A percentile compares a stretch with the other conserved stretches of the same genome.
phyloP scores from a whole-genome alignment of 1,140 invertebrate genomes.

The Musca domestica region DNA sequence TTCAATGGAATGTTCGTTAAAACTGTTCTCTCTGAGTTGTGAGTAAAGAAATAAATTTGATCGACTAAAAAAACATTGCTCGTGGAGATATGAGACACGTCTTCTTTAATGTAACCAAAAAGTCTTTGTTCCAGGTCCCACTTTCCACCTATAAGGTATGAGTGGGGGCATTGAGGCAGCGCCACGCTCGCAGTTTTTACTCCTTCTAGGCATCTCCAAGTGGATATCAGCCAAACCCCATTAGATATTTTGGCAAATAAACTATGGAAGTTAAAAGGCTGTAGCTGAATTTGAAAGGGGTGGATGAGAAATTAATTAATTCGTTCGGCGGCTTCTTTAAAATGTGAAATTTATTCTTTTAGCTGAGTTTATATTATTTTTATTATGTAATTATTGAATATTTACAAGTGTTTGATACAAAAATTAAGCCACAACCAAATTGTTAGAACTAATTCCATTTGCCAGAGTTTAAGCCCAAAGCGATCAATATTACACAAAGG shows the following conservation, averaged over 20 bases:
- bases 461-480: background rate
- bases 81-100: background rate
- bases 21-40: background rate
- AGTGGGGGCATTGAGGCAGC: too few species aligned
- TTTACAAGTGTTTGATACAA: slow-evolving; percentile 9
- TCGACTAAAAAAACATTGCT: background rate
- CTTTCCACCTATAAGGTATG: too few species aligned
- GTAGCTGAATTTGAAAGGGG: slow-evolving; percentile 32
- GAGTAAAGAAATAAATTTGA: background rate
- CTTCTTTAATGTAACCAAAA: background rate
- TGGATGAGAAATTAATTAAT: slow-evolving; percentile 10
- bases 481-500: background rate
- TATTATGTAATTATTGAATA: slow-evolving; percentile 28
- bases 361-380: slow-evolving; percentile 17
- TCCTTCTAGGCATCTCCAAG: background rate
- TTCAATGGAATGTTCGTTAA: background rate
- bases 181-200: too few species aligned
- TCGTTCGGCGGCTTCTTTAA: slow-evolving; percentile 21
- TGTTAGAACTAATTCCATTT: background rate
- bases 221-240: slow-evolving; percentile 41
- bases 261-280: slow-evolving; percentile 50
- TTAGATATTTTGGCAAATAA: slow-evolving; percentile 48
- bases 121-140: background rate
- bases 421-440: background rate
- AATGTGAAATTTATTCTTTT: slow-evolving; percentile 34